Percentiles rank a stretch among this genome's conserved stretches.
Evolutionary conservation across 2,888 invertebrate genomes (phyloP).

Genomic region (Seira ritae): DNA sequence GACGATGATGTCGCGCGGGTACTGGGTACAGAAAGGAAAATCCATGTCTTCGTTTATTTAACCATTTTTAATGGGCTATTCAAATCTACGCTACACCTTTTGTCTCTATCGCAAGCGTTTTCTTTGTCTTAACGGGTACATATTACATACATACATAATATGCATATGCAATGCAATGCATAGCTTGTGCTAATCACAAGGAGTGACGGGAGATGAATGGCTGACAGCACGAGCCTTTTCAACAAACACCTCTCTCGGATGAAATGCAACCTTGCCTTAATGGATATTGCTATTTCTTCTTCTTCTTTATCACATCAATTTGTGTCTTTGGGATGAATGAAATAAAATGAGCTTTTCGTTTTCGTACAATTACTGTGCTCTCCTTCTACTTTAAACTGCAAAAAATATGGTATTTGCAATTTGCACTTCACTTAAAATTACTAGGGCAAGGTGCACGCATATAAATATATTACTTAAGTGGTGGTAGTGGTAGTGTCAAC

Average conservation of each 20-base stretch:
- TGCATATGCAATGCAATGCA: neutral
- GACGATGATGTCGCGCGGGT: neutral
- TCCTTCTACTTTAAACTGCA: no score
- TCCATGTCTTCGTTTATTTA: constrained; percentile 4
- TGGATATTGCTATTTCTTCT: neutral
- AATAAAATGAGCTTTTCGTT: no score
- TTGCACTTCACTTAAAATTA: no score
- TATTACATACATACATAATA: neutral
- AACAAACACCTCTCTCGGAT: constrained; percentile 29
- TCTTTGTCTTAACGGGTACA: neutral
- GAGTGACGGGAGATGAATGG: neutral
- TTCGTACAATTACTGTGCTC: no score
- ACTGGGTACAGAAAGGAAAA: neutral
- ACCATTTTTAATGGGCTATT: constrained; percentile 10
- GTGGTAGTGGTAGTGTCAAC: no score
- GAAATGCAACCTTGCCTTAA: neutral
- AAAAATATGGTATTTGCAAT: no score
- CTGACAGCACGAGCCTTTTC: constrained; percentile 54
- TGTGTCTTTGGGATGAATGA: no score
- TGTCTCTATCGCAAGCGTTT: constrained; percentile 19
- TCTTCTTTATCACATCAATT: no score
- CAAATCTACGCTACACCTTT: neutral
- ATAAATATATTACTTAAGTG: no score
- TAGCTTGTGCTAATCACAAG: neutral
- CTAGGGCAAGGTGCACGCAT: no score